Base-by-base conservation (phyloP, 1,140 invertebrate species). In the Halesus radiatus region DNA sequence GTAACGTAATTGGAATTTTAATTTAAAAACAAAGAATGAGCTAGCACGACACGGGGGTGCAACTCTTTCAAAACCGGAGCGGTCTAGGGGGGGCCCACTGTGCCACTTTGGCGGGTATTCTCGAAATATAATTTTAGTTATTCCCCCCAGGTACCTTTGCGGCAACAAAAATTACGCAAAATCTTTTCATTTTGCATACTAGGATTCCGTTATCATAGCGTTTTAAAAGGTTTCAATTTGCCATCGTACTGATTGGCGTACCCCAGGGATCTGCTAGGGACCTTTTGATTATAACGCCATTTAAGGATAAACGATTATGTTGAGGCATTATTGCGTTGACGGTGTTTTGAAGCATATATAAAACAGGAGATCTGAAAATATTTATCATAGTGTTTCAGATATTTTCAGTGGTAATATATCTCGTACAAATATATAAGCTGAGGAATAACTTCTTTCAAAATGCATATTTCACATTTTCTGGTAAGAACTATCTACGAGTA, bases 1-100 rank as follows among this genome's bases (percentile, higher is more conserved):
- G 78, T 81, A 77, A 78, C 80, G 74, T 83, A 83, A 83, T 83
- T 83, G 80, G 80, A 81, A 83, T 83, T 83, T 83, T 81, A 83
- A 83, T 83, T 80, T 81, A 83, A 83, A 83, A 81, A 80, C 45
- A 81, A 81, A 80, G 75, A 74, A 64, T 29, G 70, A 50, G 53
- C 77, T 53, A 52, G 29, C 56, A 54, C 29, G 70, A 54, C 52
- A 29, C 54, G 73, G 16, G 75, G 75, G 37, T 58, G 58, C 75
- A 64, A 64, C 75, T 64, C 75, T 66, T 76, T 62, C 56, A 58
- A 23, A 73, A 73, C 23, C 22, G 16, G 22, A 29, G 62, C 26
- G 62, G 37, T 60, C 13, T 29, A 29, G 62, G 60, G 45, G 77
- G 26, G 54, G 26, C 22, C 76, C 20, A n/a, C 77, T 80, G 60